Evolutionary conservation across 64 coral and sea anemone species (phyloP).

Genomic region (Platygyra sinensis): DNA sequence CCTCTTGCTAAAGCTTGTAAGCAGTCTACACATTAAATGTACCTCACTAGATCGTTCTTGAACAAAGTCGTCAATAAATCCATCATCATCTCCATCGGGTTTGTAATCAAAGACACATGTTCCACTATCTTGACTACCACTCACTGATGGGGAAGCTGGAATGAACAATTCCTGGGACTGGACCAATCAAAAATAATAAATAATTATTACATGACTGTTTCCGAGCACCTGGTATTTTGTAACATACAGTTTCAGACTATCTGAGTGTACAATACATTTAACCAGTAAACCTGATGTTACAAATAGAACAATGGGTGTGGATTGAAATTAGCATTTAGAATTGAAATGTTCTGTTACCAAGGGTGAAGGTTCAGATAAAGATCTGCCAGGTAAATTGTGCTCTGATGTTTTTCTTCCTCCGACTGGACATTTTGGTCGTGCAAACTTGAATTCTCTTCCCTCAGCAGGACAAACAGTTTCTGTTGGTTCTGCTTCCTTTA

Average conservation of each 20-base stretch:
- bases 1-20: not conserved
- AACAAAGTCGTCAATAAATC: constrained; percentile 72
- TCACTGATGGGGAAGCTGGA: constrained; percentile 69
- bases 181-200: not conserved
- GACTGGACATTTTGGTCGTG: constrained; percentile 33
- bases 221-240: not conserved
- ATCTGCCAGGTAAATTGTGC: not conserved
- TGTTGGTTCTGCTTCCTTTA: not conserved
- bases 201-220: too few species aligned
- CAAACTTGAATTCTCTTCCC: constrained; percentile 44
- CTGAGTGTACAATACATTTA: too few species aligned
- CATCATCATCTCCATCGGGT: constrained; percentile 75
- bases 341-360: constrained; percentile 20
- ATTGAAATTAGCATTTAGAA: not conserved
- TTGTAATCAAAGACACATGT: constrained; percentile 74
- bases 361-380: constrained; percentile 61
- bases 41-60: constrained; percentile 67
- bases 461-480: not conserved
- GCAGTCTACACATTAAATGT: not conserved
- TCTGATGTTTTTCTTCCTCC: constrained; percentile 13
- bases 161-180: not conserved
- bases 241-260: not conserved
- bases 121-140: constrained; percentile 68
- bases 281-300: not conserved
- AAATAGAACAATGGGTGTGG: not conserved